These are phyloP conservation scores for Pelochelys cantorii DNA, from an alignment of 2,797 vertebrate species.

Conservation along the genomic window DNA sequence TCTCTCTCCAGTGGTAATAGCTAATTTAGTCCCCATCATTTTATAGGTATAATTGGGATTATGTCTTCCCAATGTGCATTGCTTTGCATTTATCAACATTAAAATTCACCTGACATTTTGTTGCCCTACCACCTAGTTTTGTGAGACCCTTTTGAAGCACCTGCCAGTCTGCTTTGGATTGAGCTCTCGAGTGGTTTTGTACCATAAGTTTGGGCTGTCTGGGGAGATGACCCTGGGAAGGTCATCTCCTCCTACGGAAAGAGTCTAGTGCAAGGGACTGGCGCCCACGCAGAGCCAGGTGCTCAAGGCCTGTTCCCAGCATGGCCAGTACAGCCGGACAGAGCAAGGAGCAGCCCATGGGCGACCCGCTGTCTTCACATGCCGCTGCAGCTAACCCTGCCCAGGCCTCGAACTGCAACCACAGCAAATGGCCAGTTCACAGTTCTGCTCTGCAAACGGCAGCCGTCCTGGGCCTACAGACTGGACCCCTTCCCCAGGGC, in stretches of 20 bases:
- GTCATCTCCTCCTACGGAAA: background rate
- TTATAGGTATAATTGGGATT: too few relatives aligned
- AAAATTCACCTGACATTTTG: too few relatives aligned
- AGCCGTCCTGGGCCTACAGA: background rate
- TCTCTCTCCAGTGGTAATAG: too few relatives aligned
- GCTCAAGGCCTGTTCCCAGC: background rate
- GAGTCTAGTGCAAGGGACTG: background rate
- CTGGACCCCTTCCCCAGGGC: background rate
- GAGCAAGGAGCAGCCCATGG: background rate
- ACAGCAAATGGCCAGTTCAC: background rate
- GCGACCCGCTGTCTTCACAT: background rate
- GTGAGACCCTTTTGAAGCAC: too few relatives aligned
- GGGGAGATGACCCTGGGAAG: background rate
- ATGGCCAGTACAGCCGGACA: background rate
- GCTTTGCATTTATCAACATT: too few relatives aligned
- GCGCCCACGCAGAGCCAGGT: background rate
- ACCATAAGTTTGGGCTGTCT: too few relatives aligned
- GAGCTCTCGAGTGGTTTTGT: too few relatives aligned
- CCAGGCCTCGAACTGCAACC: background rate
- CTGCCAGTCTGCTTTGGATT: too few relatives aligned
- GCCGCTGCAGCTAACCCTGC: background rate
- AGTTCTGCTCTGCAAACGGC: background rate
- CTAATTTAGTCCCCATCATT: too few relatives aligned
- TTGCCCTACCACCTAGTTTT: too few relatives aligned
- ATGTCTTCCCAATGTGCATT: too few relatives aligned